Conservation (phyloP, 2,797 vertebrate genomes). For the Lutjanus campechanus region DNA sequence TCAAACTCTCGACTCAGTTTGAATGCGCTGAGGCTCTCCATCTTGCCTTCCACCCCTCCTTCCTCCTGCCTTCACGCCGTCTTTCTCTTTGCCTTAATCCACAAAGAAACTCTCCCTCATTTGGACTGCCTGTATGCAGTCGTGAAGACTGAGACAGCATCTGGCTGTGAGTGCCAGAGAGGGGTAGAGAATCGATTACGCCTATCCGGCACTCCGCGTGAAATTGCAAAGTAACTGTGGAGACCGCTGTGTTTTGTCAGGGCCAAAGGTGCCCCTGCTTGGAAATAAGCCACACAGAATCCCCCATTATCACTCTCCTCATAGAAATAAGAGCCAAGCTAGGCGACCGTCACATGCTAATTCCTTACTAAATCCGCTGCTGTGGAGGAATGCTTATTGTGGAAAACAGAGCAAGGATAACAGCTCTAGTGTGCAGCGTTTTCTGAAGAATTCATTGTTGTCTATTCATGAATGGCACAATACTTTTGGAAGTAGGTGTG, state of each 20-base stretch:
- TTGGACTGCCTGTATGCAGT: constrained; percentile 64
- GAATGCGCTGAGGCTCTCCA: constrained; percentile 39
- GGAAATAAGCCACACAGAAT: constrained; percentile 78
- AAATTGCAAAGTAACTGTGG: constrained; percentile 81
- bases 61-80: constrained; percentile 30
- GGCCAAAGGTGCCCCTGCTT: constrained; percentile 76
- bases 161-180: constrained; percentile 67
- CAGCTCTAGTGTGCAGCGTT: constrained; percentile 35
- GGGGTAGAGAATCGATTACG: constrained; percentile 74
- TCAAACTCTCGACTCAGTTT: constrained; percentile 42
- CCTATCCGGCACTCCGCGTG: constrained; percentile 65
- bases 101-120: constrained; percentile 71
- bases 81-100: constrained; percentile 5
- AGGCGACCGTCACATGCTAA: constrained; percentile 71
- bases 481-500: constrained; percentile 11
- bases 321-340: constrained; percentile 63
- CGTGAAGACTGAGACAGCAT: constrained; percentile 60
- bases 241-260: constrained; percentile 69
- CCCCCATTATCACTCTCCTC: constrained; percentile 68
- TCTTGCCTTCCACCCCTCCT: constrained; percentile 45
- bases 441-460: constrained; percentile 34
- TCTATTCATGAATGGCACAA: constrained; percentile 21
- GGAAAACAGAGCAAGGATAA: constrained; percentile 53
- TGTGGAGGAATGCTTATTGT: constrained; percentile 70
- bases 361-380: constrained; percentile 70